These are phyloP conservation scores for Ailurus styani DNA, from an alignment of 2,113 vertebrate species.

Conservation along the genomic window DNA sequence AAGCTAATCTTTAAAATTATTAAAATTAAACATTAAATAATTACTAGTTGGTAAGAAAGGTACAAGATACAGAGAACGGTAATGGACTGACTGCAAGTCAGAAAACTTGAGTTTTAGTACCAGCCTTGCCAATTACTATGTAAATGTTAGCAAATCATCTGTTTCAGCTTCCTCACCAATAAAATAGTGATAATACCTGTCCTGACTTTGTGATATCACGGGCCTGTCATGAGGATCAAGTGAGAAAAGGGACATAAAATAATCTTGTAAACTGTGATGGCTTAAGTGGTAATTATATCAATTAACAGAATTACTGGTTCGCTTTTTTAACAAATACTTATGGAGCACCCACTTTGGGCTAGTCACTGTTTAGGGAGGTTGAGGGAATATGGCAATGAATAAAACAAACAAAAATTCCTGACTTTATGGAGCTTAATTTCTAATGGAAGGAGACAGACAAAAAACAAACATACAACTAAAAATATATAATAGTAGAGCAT, in stretches of 20 bases:
- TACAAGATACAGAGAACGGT: neutral
- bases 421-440: neutral
- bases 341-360: neutral
- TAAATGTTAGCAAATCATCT: slow-evolving; percentile 25
- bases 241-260: slow-evolving; percentile 25
- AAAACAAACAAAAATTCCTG: neutral
- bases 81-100: neutral
- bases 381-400: neutral
- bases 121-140: neutral
- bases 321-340: neutral
- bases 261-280: neutral
- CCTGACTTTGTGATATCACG: neutral
- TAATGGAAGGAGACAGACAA: neutral
- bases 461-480: neutral
- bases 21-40: slow-evolving; percentile 15
- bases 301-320: neutral
- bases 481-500: neutral
- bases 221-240: neutral
- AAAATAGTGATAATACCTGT: neutral
- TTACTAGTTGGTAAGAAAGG: neutral
- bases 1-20: neutral
- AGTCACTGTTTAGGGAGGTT: neutral
- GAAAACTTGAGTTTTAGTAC: neutral
- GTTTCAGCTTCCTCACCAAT: slow-evolving; percentile 9
- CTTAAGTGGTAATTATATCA: neutral